Conservation (phyloP, 2,797 vertebrate genomes). For the Lepus townsendii region DNA sequence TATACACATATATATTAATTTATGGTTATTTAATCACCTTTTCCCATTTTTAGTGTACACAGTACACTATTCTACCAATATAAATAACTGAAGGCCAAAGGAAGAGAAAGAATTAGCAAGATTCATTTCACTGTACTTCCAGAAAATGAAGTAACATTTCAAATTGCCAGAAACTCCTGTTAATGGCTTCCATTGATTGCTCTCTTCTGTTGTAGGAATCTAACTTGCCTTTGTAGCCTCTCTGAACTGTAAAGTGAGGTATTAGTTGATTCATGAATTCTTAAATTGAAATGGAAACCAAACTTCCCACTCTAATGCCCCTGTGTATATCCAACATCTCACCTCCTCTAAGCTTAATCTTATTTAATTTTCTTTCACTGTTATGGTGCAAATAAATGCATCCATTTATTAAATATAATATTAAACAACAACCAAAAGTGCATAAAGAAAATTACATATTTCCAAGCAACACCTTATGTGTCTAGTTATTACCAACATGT, state of each 20-base stretch:
- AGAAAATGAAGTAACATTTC: slow-evolving; percentile 83
- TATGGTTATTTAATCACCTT: neutral
- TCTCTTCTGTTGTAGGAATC: slow-evolving; percentile 61
- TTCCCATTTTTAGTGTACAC: neutral
- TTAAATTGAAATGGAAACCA: slow-evolving; percentile 77
- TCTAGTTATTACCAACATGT: neutral
- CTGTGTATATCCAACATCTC: neutral
- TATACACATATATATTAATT: neutral
- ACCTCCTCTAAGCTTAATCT: neutral
- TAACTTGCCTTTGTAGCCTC: neutral
- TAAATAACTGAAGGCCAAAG: slow-evolving; percentile 59
- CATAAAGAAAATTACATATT: neutral
- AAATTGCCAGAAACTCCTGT: slow-evolving; percentile 79
- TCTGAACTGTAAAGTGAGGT: slow-evolving; percentile 39
- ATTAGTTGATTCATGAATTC: slow-evolving; percentile 76
- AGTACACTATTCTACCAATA: neutral
- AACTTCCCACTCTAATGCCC: neutral
- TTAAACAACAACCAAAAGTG: neutral
- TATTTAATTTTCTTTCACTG: slow-evolving; percentile 63
- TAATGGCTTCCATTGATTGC: slow-evolving; percentile 84
- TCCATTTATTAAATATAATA: neutral
- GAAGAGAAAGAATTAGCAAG: slow-evolving; percentile 75
- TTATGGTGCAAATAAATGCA: slow-evolving; percentile 14
- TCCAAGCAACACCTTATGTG: neutral
- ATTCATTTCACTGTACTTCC: slow-evolving; percentile 80